A percentile compares a stretch with the other conserved stretches of the same genome.
Conservation (phyloP, 1,140 invertebrate species). For the Reticulitermes speratus region DNA sequence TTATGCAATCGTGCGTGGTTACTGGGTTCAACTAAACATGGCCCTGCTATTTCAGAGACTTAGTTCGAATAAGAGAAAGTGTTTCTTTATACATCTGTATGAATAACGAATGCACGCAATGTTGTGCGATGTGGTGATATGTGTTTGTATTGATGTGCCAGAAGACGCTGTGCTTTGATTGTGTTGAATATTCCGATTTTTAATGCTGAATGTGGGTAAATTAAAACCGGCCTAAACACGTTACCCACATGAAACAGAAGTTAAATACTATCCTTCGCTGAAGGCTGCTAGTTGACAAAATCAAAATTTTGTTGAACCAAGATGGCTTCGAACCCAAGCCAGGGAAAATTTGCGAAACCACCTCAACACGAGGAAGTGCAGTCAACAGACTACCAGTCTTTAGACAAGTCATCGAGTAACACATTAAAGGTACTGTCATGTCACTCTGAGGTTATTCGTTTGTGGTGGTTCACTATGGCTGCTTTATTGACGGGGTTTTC, state of each 20-base stretch:
- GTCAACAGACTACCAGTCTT: conserved; percentile 47
- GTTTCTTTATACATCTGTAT: too few species aligned
- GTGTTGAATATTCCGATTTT: background rate
- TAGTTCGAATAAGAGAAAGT: too few species aligned
- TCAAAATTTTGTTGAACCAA: background rate
- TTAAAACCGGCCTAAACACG: background rate
- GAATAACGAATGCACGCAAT: background rate
- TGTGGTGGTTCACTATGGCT: too few species aligned
- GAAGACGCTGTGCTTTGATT: background rate
- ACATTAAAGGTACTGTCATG: conserved; percentile 46
- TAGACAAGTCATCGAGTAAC: conserved; percentile 50
- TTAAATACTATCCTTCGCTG: background rate
- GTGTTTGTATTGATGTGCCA: background rate
- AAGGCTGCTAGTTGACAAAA: background rate
- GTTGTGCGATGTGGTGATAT: background rate
- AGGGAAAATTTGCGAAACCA: conserved; percentile 33
- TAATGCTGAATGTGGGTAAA: background rate
- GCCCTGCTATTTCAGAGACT: too few species aligned
- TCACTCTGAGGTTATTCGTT: too few species aligned
- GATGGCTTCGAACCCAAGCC: conserved; percentile 35
- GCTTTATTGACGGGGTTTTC: too few species aligned
- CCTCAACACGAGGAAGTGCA: conserved; percentile 41
- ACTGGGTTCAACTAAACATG: too few species aligned
- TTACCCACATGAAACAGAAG: background rate
- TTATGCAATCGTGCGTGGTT: too few species aligned